phyloP scores from a whole-genome alignment of 2,888 invertebrate genomes.

The Ditylenchus weischeri region DNA sequence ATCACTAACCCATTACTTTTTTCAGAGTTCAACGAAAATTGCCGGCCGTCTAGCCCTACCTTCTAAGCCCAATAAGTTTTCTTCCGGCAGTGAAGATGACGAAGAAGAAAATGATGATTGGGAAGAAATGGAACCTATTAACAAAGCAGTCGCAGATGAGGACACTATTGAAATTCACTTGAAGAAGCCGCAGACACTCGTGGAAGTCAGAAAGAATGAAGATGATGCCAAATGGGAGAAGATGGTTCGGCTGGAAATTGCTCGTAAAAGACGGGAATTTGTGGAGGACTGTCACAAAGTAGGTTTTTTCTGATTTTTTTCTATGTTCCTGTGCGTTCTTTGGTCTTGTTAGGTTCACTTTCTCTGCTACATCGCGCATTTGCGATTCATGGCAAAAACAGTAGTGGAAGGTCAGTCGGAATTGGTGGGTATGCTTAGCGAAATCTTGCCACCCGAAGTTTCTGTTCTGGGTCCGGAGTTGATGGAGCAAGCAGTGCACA shows the following conservation, averaged over 20 bases:
- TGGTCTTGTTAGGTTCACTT: slow-evolving; percentile 7
- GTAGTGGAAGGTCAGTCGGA: neutral
- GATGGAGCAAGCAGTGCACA: slow-evolving; percentile 13
- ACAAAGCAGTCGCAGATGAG: neutral
- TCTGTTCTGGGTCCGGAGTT: neutral
- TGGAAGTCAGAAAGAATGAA: slow-evolving; percentile 5
- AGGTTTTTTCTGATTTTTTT: neutral
- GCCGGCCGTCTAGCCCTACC: no score
- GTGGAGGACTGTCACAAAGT: slow-evolving; percentile 13
- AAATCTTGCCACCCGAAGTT: slow-evolving; percentile 7
- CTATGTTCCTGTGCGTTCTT: neutral
- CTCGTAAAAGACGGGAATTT: slow-evolving; percentile 18
- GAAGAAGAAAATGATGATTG: slow-evolving; percentile 17
- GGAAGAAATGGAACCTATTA: slow-evolving; percentile 16
- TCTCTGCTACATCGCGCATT: slow-evolving; percentile 17
- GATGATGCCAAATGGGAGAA: slow-evolving; percentile 20
- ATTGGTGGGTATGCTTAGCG: neutral
- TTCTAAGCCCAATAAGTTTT: no score
- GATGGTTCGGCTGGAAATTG: slow-evolving; percentile 16
- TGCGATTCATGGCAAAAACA: slow-evolving; percentile 9
- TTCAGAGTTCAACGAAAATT: no score
- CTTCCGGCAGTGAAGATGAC: no score
- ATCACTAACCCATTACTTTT: no score
- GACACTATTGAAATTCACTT: neutral
- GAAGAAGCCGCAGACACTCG: slow-evolving; percentile 6